These are phyloP conservation scores for Engystomops pustulosus DNA, from an alignment of 2,113 vertebrate species.

Conservation along the genomic window DNA sequence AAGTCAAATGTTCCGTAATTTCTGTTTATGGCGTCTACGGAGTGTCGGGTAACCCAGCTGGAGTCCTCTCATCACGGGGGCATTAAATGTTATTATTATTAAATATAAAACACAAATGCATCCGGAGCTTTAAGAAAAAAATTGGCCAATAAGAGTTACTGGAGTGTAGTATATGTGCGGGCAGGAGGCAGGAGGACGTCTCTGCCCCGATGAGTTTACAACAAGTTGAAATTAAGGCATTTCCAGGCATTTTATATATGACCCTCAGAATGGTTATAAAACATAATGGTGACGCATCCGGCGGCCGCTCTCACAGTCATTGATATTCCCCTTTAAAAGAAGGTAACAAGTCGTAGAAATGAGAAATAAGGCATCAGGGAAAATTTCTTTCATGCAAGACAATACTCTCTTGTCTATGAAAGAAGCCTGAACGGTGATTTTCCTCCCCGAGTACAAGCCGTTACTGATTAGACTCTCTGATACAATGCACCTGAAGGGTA, in stretches of 20 bases:
- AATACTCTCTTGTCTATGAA: conserved; percentile 23
- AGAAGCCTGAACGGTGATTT: conserved; percentile 40
- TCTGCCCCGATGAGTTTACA: conserved; percentile 17
- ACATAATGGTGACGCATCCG: not conserved
- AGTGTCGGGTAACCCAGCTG: conserved; percentile 16
- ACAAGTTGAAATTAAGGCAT: conserved; percentile 22
- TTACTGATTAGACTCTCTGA: conserved; percentile 55
- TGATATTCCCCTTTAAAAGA: conserved; percentile 29
- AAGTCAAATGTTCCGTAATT: not conserved
- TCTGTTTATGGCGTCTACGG: not conserved
- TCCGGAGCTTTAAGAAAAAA: conserved; percentile 27
- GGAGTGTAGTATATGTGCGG: conserved; percentile 5
- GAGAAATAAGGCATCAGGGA: conserved; percentile 45
- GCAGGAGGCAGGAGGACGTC: not conserved
- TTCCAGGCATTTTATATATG: conserved; percentile 9
- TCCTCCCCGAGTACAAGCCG: conserved; percentile 34
- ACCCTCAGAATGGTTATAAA: conserved; percentile 10
- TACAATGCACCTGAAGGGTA: conserved; percentile 50
- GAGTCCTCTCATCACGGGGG: not conserved
- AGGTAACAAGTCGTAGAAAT: conserved; percentile 41
- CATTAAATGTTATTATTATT: conserved; percentile 40
- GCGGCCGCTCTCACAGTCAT: not conserved
- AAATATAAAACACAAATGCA: conserved; percentile 39
- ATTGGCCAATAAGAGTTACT: conserved; percentile 10
- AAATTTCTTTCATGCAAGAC: conserved; percentile 34